Conservation (phyloP, 2,888 invertebrate species). For the Drosophila cognata region DNA sequence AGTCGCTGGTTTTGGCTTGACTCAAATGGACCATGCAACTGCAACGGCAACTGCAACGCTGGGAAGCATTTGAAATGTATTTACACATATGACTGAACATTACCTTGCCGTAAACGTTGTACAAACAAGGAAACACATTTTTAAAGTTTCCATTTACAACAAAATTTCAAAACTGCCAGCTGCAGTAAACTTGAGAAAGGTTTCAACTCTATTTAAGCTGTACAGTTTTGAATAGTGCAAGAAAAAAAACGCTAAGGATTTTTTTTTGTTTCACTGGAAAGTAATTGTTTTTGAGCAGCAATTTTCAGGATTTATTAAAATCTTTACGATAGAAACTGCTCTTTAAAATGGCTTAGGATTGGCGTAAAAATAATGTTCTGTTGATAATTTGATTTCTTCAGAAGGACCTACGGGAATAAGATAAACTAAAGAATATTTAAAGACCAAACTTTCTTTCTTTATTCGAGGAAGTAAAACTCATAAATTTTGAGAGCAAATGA, state of each 20-base stretch:
- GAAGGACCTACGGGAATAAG: neutral
- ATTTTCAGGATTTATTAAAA: neutral
- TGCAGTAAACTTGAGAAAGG: neutral
- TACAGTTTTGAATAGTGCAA: neutral
- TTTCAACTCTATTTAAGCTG: neutral
- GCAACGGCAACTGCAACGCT: constrained; percentile 51
- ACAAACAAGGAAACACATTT: constrained; percentile 40
- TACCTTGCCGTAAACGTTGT: constrained; percentile 15
- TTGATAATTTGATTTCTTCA: too few relatives aligned
- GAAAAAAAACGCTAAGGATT: neutral
- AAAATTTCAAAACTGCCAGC: neutral
- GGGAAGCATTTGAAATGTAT: constrained; percentile 68
- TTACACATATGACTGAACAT: constrained; percentile 59
- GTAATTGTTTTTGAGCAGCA: neutral
- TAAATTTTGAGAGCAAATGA: neutral
- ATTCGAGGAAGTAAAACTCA: neutral
- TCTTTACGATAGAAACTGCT: neutral
- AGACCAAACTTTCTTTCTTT: accelerated
- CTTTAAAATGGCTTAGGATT: neutral
- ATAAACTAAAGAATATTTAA: neutral
- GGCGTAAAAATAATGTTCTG: neutral
- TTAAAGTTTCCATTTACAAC: neutral
- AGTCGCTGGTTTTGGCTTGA: constrained; percentile 40
- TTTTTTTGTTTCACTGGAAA: neutral
- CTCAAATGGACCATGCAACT: constrained; percentile 71